A percentile compares a stretch with the other conserved stretches of the same genome.
Evolutionary conservation across 2,797 vertebrate genomes (phyloP).

Genomic region (Myripristis jacobus): DNA sequence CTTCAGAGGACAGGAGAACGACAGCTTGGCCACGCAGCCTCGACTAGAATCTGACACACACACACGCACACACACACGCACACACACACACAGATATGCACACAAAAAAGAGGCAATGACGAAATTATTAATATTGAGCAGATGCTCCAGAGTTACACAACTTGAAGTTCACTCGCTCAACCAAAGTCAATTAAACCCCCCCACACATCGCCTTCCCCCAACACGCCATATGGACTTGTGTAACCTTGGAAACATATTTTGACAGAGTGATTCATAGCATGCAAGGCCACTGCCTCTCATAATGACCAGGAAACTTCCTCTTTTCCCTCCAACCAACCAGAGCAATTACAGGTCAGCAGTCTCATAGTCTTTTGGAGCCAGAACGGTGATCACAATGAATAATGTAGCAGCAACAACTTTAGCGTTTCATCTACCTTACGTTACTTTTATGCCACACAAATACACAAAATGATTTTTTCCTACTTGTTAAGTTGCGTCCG

Average conservation of each 20-base stretch:
- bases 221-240: conserved; percentile 43
- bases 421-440: too few species aligned
- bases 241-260: conserved; percentile 40
- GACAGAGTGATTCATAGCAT: conserved; percentile 47
- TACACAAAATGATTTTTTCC: background rate
- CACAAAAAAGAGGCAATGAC: background rate
- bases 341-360: too few species aligned
- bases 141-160: background rate
- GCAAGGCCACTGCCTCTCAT: conserved; percentile 16
- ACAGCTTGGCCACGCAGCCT: conserved; percentile 90
- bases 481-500: conserved; percentile 2
- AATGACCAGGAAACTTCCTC: conserved; percentile 2
- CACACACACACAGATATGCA: conserved; percentile 10
- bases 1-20: conserved; percentile 93
- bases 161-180: background rate
- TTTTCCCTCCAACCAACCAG: background rate
- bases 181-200: background rate
- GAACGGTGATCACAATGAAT: too few species aligned
- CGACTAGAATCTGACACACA: conserved; percentile 82
- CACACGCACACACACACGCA: conserved; percentile 27
- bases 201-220: too few species aligned
- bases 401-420: too few species aligned
- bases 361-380: too few species aligned
- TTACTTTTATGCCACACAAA: too few species aligned
- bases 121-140: conserved; percentile 9